A percentile compares a stretch with the other conserved stretches of the same genome.
These are phyloP conservation scores for Ectemnius continuus DNA, from an alignment of 2,888 invertebrate genomes.

Conservation along the genomic window DNA sequence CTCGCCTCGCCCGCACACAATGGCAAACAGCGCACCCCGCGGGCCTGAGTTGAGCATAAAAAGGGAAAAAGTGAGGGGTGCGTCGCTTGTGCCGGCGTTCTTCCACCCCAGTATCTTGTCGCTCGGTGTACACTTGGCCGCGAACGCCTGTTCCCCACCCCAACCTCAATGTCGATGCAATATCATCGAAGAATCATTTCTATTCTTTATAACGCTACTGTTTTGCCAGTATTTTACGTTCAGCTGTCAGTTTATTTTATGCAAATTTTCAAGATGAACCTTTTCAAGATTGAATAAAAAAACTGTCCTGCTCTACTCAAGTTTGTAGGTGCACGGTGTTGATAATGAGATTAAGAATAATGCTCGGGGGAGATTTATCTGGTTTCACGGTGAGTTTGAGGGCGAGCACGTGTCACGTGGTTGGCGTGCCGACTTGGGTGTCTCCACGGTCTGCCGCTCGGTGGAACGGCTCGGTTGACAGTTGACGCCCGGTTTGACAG, in stretches of 20 bases:
- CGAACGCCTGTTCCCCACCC: background rate
- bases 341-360: too few species aligned
- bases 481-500: constrained; percentile 77
- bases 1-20: background rate
- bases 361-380: too few species aligned
- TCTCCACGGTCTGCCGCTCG: constrained; percentile 61
- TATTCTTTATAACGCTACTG: too few species aligned
- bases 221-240: too few species aligned
- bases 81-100: constrained; percentile 62
- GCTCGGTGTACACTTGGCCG: constrained; percentile 19
- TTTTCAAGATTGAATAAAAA: too few species aligned
- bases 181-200: too few species aligned
- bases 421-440: constrained; percentile 29
- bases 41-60: constrained; percentile 51
- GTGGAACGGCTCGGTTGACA: constrained; percentile 68
- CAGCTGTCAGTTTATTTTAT: too few species aligned
- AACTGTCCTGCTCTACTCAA: too few species aligned
- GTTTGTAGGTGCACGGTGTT: too few species aligned
- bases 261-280: too few species aligned
- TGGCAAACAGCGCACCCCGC: background rate
- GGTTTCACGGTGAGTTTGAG: constrained; percentile 27
- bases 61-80: constrained; percentile 61
- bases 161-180: too few species aligned
- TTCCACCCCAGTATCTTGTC: constrained; percentile 46
- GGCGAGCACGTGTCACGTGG: constrained; percentile 17